phyloP scores from a whole-genome alignment of 1,140 invertebrate species.

The Hylaeus anthracinus region DNA sequence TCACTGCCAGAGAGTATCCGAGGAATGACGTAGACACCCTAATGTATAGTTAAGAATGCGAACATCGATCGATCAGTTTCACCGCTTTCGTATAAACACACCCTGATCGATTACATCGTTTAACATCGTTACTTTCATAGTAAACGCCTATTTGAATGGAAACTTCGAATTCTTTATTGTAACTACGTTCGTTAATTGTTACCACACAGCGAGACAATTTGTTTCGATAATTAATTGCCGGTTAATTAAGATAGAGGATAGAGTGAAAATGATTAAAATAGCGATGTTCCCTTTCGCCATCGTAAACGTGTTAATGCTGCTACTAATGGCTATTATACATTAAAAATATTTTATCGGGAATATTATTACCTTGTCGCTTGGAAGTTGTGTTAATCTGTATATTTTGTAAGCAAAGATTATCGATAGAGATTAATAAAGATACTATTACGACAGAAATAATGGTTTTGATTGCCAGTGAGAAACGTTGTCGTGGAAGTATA shows the following conservation, averaged over 20 bases:
- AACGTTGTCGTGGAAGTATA: no score
- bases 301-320: conserved; percentile 52
- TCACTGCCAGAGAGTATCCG: conserved; percentile 51
- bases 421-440: conserved; percentile 72
- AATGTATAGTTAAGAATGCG: conserved; percentile 7
- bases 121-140: neutral
- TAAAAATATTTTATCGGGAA: conserved; percentile 56
- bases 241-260: neutral
- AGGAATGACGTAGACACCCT: conserved; percentile 7
- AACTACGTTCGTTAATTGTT: no score
- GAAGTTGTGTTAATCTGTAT: conserved; percentile 73
- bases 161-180: neutral
- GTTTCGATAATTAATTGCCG: no score
- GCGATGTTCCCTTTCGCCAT: conserved; percentile 57
- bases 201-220: no score
- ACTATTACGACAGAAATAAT: conserved; percentile 53
- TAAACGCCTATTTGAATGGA: no score
- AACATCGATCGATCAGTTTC: neutral
- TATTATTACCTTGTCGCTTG: conserved; percentile 69
- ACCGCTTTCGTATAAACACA: neutral
- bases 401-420: conserved; percentile 76
- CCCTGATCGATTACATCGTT: neutral
- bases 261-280: conserved; percentile 19
- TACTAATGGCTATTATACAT: conserved; percentile 43
- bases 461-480: no score